Percentiles rank a stretch among this genome's conserved stretches.
These are phyloP conservation scores for Tinea pellionella DNA, from an alignment of 2,888 invertebrate genomes.

Conservation along the genomic window DNA sequence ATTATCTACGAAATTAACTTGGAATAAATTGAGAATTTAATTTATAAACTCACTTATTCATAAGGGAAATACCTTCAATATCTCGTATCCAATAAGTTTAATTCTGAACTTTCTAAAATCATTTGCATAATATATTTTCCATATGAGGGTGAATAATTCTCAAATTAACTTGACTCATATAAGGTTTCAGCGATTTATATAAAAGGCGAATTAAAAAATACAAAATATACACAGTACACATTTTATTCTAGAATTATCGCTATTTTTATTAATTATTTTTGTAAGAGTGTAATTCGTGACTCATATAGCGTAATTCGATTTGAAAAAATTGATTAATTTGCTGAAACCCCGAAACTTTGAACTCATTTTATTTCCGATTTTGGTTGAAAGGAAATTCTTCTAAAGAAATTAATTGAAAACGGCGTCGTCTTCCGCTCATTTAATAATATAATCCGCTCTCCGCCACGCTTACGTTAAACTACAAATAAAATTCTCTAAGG, in stretches of 20 bases:
- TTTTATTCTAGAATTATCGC: too few species aligned
- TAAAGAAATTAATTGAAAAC: too few species aligned
- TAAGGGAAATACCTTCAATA: constrained; percentile 4
- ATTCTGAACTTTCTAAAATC: not conserved
- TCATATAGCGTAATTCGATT: too few species aligned
- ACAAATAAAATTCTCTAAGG: constrained; percentile 1
- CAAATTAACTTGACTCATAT: not conserved
- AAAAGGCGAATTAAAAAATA: too few species aligned
- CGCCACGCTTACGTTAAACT: not conserved
- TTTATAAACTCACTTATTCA: not conserved
- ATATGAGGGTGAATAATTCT: not conserved
- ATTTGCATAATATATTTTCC: constrained; percentile 10
- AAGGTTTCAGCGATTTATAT: not conserved
- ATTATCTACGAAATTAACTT: not conserved
- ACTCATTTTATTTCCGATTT: not conserved
- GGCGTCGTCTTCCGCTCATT: too few species aligned
- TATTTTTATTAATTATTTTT: too few species aligned
- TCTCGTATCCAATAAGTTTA: not conserved
- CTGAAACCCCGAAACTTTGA: too few species aligned
- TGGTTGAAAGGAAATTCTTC: too few species aligned
- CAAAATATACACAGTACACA: too few species aligned
- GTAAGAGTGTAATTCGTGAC: too few species aligned
- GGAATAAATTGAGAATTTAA: constrained; percentile 7
- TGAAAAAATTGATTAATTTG: too few species aligned
- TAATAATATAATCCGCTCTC: not conserved